Percentiles rank a stretch among this genome's conserved stretches.
Conservation (phyloP, 2,888 invertebrate species). For the Idaea dimidiata region DNA sequence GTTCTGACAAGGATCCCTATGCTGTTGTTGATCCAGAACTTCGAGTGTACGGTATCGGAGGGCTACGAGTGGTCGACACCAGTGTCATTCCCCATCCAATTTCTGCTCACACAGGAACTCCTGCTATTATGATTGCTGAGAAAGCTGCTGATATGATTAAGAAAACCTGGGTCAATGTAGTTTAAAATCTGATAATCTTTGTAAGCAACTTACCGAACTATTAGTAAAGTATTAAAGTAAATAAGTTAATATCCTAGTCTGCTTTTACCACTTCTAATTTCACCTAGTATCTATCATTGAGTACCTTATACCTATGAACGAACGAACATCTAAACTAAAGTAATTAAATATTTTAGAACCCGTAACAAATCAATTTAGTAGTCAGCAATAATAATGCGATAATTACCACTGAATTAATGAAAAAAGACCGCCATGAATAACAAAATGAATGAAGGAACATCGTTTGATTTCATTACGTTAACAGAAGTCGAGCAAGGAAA, state of each 20-base stretch:
- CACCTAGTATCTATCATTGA: background rate
- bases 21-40: conserved; percentile 85
- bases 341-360: background rate
- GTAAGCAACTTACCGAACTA: background rate
- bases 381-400: background rate
- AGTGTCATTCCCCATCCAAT: conserved; percentile 84
- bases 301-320: no score
- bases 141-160: conserved; percentile 86
- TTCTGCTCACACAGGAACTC: conserved; percentile 83
- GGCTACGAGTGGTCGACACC: conserved; percentile 84
- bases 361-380: conserved; percentile 1
- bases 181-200: background rate
- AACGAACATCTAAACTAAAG: no score
- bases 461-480: conserved; percentile 58
- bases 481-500: conserved; percentile 44
- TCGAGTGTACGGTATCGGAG: conserved; percentile 82
- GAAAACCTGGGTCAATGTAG: conserved; percentile 71
- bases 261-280: background rate
- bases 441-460: conserved; percentile 41
- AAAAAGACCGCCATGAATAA: conserved; percentile 28
- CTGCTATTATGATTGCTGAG: conserved; percentile 87
- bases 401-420: conserved; percentile 12
- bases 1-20: conserved; percentile 80
- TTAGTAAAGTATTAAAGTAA: background rate
- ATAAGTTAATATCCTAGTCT: background rate